A percentile compares a stretch with the other conserved stretches of the same genome.
Conservation (phyloP, 2,888 invertebrate species). For the Diaprepes abbreviatus region DNA sequence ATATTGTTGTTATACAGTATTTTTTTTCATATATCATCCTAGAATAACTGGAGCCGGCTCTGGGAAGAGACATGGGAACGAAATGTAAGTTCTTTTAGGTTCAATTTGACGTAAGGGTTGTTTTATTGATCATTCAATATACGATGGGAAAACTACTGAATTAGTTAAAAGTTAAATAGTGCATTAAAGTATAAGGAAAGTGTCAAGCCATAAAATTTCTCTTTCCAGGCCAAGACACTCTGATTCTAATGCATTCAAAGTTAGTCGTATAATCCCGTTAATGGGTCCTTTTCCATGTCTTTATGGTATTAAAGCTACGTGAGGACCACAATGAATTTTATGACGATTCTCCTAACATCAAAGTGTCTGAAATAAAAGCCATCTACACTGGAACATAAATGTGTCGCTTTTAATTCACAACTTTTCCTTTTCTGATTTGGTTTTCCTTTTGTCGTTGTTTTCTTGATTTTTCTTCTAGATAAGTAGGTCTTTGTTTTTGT, state of each 20-base stretch:
- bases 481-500: slow-evolving; percentile 18
- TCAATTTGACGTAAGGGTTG: neutral
- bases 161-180: slow-evolving; percentile 22
- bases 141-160: neutral
- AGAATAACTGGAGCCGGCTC: too few relatives aligned
- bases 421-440: slow-evolving; percentile 23
- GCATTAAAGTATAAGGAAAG: slow-evolving; percentile 30
- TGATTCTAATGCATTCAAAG: slow-evolving; percentile 40
- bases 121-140: slow-evolving; percentile 2
- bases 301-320: slow-evolving; percentile 43
- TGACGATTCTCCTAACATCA: slow-evolving; percentile 41
- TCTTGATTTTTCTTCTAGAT: slow-evolving; percentile 27
- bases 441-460: slow-evolving; percentile 34
- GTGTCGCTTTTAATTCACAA: slow-evolving; percentile 38
- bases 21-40: too few relatives aligned
- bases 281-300: slow-evolving; percentile 44
- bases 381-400: slow-evolving; percentile 32
- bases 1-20: too few relatives aligned
- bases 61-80: too few relatives aligned
- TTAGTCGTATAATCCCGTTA: slow-evolving; percentile 46
- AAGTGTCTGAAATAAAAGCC: slow-evolving; percentile 42
- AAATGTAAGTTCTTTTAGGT: neutral
- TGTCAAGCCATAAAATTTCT: slow-evolving; percentile 38
- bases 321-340: slow-evolving; percentile 47
- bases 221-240: slow-evolving; percentile 26